A percentile compares a stretch with the other conserved stretches of the same genome.
These are phyloP conservation scores for Sipha flava DNA, from an alignment of 1,140 invertebrate species.

Conservation along the genomic window DNA sequence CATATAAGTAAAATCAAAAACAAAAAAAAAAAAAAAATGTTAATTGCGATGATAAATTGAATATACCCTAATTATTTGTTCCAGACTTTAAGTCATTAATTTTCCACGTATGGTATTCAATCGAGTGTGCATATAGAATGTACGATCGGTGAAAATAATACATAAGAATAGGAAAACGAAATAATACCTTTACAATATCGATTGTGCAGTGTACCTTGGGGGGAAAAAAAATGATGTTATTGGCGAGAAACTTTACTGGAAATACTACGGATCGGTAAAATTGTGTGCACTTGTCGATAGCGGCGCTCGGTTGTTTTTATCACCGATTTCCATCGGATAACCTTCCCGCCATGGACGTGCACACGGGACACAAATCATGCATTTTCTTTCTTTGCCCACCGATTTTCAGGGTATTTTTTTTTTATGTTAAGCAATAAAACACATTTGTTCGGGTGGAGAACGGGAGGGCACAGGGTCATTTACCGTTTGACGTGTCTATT, in stretches of 20 bases:
- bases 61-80: no score
- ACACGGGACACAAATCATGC: not conserved
- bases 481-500: constrained; percentile 29
- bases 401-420: not conserved
- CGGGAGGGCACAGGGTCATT: not conserved
- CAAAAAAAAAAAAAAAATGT: no score
- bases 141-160: no score
- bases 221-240: no score
- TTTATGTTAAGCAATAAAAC: constrained; percentile 15
- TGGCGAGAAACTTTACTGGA: not conserved
- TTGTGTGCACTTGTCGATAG: not conserved
- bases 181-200: not conserved
- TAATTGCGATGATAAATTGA: no score
- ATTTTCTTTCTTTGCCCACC: not conserved
- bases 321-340: not conserved
- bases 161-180: no score
- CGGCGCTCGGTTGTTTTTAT: not conserved
- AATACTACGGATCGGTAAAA: not conserved
- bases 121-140: no score
- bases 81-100: no score
- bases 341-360: not conserved
- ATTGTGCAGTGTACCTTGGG: not conserved
- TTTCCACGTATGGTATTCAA: no score
- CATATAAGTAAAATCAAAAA: no score
- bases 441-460: not conserved